Percentiles rank a stretch among this genome's conserved stretches.
These are phyloP conservation scores for Pelvicachromis taeniatus DNA, from an alignment of 2,113 vertebrate species.

Conservation along the genomic window DNA sequence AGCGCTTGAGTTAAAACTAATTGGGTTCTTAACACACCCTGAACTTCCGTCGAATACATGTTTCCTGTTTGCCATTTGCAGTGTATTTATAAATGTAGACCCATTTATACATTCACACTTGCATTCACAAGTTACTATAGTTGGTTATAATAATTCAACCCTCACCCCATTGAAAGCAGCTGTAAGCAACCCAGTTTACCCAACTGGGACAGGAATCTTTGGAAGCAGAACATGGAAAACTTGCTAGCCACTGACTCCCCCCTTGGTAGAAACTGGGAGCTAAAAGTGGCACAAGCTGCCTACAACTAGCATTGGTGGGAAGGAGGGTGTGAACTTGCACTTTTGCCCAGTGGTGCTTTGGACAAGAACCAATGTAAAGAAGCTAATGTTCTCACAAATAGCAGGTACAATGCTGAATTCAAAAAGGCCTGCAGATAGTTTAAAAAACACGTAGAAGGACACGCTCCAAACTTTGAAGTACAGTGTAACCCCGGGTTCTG, in stretches of 20 bases:
- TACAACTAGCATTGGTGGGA: not conserved
- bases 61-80: not conserved
- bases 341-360: not conserved
- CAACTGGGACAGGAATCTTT: not conserved
- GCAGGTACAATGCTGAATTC: not conserved
- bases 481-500: too few relatives aligned
- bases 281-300: not conserved
- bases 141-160: not conserved
- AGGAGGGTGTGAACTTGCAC: not conserved
- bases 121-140: not conserved
- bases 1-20: not conserved
- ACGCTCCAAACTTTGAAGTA: too few relatives aligned
- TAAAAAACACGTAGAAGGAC: not conserved
- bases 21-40: not conserved
- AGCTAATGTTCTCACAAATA: not conserved
- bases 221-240: rapidly evolving
- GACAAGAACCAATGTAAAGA: not conserved
- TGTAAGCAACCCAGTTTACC: not conserved
- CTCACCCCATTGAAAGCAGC: not conserved
- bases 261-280: not conserved
- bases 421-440: not conserved
- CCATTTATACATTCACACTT: not conserved
- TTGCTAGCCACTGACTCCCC: not conserved
- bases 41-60: not conserved
- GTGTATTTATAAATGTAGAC: not conserved